Evolutionary conservation across 1,140 invertebrate genomes (phyloP), one percentile per base, ranked within the genome.

Genomic region (Chionoecetes opilio): DNA sequence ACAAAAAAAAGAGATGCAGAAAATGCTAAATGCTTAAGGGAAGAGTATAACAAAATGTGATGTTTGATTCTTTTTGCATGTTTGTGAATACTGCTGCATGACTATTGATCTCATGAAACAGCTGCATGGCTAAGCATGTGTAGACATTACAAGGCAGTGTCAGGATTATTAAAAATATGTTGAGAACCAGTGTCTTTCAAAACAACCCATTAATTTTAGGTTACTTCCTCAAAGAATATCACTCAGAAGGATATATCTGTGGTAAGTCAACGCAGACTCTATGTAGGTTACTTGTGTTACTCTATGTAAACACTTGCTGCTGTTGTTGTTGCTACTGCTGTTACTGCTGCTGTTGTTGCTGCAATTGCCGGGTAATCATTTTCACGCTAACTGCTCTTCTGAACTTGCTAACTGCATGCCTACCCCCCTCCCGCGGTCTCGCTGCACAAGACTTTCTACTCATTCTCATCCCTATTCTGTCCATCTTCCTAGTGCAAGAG

Each of bases 191-290:
- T 90, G 35, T 75, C 21, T 84, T n/a, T 34, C 34, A 41, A 26
- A 46, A 53, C 26, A 41, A 90, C 53, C 31, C 88, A 53, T 29
- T 53, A 90, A 90, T 88, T 88, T 88, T 38, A 88, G 38, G 86
- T 90, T 46, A 32, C 37, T 90, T 29, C 88, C 38, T 90, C 38
- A 31, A 38, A 90, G 41, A 53, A 34, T 90, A 32, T 90, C 88
- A 90, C 41, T 90, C n/a, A 90, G 31, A 90, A 90, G 88, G 88
- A 90, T 90, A 34, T 53, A 90, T 53, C 29, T 53, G 53, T 41
- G 88, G 88, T 90, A 90, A 90, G 88, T 90, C 34, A 53, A 11
- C 34, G 21, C 2, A 90, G 53, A 53, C 11, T 90, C 11, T 53
- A 53, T 75, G 63, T 75, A 75, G 63, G 63, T 14, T 46, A 14